Conservation (phyloP, 1,140 invertebrate species). For the Aphelinus certus region DNA sequence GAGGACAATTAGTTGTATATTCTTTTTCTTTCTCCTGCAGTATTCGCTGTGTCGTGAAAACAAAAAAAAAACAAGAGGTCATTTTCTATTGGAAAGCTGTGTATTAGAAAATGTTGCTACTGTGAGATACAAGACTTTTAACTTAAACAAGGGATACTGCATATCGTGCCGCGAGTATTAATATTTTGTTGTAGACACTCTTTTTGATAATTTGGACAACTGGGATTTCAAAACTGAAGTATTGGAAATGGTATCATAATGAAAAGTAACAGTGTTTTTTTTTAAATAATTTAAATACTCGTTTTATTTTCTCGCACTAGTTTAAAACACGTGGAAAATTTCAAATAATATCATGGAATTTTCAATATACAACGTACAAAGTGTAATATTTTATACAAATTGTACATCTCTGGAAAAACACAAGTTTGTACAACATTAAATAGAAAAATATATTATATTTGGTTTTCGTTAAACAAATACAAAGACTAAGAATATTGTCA, state of each 20-base stretch:
- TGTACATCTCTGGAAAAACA: conserved; percentile 35
- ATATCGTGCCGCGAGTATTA: too few relatives aligned
- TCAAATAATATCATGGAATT: conserved; percentile 13
- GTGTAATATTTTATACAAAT: conserved; percentile 38
- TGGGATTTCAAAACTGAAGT: too few relatives aligned
- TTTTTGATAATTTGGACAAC: too few relatives aligned
- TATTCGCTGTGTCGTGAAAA: conserved; percentile 9
- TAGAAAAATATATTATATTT: conserved; percentile 38
- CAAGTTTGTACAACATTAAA: conserved; percentile 38
- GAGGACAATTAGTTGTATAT: conserved; percentile 23
- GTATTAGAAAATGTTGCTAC: conserved; percentile 18
- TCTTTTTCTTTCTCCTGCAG: conserved; percentile 10
- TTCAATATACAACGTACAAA: conserved; percentile 28
- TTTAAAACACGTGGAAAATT: conserved; percentile 16
- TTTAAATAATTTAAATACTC: conserved; percentile 22
- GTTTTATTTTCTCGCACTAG: conserved; percentile 19
- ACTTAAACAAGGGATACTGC: conserved; percentile 9
- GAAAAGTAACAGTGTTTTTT: conserved; percentile 24
- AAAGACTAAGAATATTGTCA: conserved; percentile 15
- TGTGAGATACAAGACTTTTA: conserved; percentile 32
- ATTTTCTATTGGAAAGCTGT: conserved; percentile 19
- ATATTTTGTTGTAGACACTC: too few relatives aligned
- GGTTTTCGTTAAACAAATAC: conserved; percentile 36
- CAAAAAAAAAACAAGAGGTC: not conserved
- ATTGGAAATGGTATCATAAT: too few relatives aligned